Base-by-base conservation (phyloP, 2,113 vertebrate species). In the Tupaia chinensis region DNA sequence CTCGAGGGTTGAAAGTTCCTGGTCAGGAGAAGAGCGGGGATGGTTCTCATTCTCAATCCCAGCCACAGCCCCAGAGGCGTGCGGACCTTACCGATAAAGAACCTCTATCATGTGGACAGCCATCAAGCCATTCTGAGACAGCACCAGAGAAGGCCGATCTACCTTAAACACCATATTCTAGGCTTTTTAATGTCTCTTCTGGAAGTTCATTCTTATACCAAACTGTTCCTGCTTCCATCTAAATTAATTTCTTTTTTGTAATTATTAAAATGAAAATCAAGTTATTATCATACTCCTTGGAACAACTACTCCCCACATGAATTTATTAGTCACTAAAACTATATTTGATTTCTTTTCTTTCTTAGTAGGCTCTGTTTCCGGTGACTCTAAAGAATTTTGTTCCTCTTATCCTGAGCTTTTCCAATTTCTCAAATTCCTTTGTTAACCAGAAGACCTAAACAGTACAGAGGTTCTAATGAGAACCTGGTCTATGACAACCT, bases 231-330 rank as follows among this genome's bases (percentile, higher is more conserved):
- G 29, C 23, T 95, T 89, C 84, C 81, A 81, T 32, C 93, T 94
- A 84, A 79, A 89, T 91, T 91, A 61, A 23, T 70, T 88, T 95
- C 66, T 72, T 85, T 93, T 73, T 76, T 60, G 72, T 88, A 63
- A 34, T 89, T 89, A 76, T 83, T 93, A 89, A 97, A 97, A 93
- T 89, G 25, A 88, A 68, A 22, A 97, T 9, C 34, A 94, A 92
- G 66, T 89, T 80, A 87, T 83, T 72, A 77, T 54, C 84, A 94
- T 79, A 58, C 58, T 94, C 70, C 29, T 87, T 87, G 29, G 44
- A 91, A 86, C 14, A 97, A 93, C 53, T 83, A 79, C 20, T 77
- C 95, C 29, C 56, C 82, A 88, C 22, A 63, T 61, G 78, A 86
- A 89, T 77, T 83, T 92, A 94, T 69, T n/a, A 95, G 63, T 90